These are phyloP conservation scores for Drosophila sp. DNA, from an alignment of 1,140 invertebrate genomes.

Conservation along the genomic window DNA sequence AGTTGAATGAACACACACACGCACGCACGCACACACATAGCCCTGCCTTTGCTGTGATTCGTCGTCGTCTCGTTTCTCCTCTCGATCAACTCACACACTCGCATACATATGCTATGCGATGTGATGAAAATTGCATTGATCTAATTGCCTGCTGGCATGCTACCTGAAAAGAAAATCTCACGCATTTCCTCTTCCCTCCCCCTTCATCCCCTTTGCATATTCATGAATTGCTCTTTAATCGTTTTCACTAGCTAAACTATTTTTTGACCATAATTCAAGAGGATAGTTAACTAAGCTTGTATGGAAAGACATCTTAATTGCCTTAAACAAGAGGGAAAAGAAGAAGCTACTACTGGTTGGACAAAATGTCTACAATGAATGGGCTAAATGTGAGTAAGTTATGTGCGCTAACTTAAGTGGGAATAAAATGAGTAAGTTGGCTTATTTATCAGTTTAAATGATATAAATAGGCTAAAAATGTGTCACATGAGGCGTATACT, in stretches of 20 bases:
- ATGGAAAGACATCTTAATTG: slow-evolving; percentile 7
- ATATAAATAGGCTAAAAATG: neutral
- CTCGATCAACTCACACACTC: slow-evolving; percentile 54
- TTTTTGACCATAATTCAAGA: slow-evolving; percentile 44
- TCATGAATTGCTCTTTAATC: slow-evolving; percentile 33
- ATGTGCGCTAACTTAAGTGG: neutral
- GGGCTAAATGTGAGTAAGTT: no score
- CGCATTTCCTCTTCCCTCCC: slow-evolving; percentile 36
- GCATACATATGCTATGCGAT: neutral
- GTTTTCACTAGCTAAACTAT: slow-evolving; percentile 15
- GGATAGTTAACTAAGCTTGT: slow-evolving; percentile 28
- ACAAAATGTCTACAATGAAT: neutral
- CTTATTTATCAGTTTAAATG: neutral
- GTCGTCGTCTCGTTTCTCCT: slow-evolving; percentile 24
- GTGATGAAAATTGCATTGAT: slow-evolving; percentile 57
- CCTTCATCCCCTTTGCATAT: slow-evolving; percentile 43
- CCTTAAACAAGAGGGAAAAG: neutral
- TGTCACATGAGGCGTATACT: slow-evolving; percentile 18
- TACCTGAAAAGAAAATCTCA: slow-evolving; percentile 38
- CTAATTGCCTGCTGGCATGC: slow-evolving; percentile 73
- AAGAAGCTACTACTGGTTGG: neutral
- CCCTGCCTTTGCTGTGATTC: slow-evolving; percentile 67
- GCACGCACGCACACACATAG: slow-evolving; percentile 30
- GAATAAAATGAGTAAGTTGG: neutral
- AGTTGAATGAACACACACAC: slow-evolving; percentile 69